Percentiles rank a stretch among this genome's conserved stretches.
Conservation (phyloP, 2,888 invertebrate species). For the Cyaniris semiargus region DNA sequence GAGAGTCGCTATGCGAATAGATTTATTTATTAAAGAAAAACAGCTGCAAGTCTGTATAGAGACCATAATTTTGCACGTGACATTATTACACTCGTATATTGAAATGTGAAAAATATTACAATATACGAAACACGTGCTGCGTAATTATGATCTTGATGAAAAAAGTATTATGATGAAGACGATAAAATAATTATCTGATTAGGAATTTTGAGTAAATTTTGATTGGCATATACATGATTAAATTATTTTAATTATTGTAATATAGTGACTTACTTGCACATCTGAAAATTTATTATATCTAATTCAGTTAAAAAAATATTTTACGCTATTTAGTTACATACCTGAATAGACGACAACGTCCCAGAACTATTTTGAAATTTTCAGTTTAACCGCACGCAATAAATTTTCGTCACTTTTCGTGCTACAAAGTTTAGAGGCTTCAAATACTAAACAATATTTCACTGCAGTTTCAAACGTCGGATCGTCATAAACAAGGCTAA, state of each 20-base stretch:
- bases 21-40: slow-evolving; percentile 23
- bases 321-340: too few relatives aligned
- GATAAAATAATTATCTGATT: neutral
- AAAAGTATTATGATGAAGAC: neutral
- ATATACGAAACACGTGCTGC: neutral
- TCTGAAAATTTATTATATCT: neutral
- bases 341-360: neutral
- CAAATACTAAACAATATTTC: neutral
- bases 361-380: neutral
- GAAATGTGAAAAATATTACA: neutral
- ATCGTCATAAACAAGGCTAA: slow-evolving; percentile 11
- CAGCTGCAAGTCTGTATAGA: slow-evolving; percentile 16
- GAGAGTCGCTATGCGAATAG: neutral
- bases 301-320: too few relatives aligned
- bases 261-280: neutral
- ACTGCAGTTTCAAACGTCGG: neutral
- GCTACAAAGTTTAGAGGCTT: neutral
- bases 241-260: neutral
- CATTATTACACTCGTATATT: slow-evolving; percentile 5
- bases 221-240: neutral
- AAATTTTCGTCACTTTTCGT: neutral
- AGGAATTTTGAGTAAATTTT: neutral
- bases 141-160: neutral
- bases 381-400: neutral
- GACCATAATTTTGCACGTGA: slow-evolving; percentile 12